A percentile compares a stretch with the other conserved stretches of the same genome.
These are phyloP conservation scores for Bufo gargarizans DNA, from an alignment of 2,113 vertebrate species.

Conservation along the genomic window DNA sequence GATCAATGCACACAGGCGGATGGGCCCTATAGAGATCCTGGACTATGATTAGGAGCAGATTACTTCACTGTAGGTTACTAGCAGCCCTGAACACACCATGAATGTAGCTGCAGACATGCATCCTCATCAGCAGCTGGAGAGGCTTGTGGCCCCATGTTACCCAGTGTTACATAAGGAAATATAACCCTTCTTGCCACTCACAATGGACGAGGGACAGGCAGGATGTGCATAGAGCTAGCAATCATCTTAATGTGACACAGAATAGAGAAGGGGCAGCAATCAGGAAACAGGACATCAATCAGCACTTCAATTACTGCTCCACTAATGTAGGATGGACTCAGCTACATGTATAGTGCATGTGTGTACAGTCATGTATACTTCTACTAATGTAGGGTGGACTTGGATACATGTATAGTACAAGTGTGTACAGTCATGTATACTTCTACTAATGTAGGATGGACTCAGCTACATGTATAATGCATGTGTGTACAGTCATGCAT, in stretches of 20 bases:
- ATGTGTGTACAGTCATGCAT: neutral
- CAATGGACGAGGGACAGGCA: conserved; percentile 14
- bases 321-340: neutral
- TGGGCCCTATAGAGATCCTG: neutral
- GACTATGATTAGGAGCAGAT: conserved; percentile 36
- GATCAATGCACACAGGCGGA: neutral
- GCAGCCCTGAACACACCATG: neutral
- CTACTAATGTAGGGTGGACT: neutral
- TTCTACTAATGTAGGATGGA: neutral
- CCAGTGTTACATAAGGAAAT: neutral
- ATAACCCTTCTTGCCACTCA: conserved; percentile 2
- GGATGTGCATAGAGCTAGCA: conserved; percentile 52
- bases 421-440: neutral
- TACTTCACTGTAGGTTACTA: neutral
- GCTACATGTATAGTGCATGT: neutral
- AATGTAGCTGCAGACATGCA: neutral
- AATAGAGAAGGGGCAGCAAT: conserved; percentile 55
- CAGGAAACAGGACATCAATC: conserved; percentile 53
- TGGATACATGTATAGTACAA: neutral
- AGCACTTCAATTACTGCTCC: conserved; percentile 38
- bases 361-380: too few species aligned
- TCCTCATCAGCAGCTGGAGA: neutral
- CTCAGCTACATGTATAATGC: neutral
- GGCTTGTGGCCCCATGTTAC: neutral
- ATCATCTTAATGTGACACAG: conserved; percentile 57